Conservation (phyloP, 2,113 vertebrate genomes). For the Campylomormyrus tamandua region DNA sequence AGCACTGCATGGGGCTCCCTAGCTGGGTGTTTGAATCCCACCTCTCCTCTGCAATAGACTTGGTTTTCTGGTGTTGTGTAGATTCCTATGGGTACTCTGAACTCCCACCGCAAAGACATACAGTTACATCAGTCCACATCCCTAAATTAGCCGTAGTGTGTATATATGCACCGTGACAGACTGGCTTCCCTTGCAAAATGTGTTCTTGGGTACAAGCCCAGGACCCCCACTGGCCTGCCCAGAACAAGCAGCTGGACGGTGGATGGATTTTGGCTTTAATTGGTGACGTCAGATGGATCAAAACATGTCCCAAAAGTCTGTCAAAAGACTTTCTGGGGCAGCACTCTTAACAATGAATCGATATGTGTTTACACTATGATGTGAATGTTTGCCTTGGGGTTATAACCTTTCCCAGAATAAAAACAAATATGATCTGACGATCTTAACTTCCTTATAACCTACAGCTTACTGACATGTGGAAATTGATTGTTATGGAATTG, state of each 20-base stretch:
- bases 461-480: neutral
- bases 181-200: neutral
- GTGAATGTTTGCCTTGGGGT: neutral
- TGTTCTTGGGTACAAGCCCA: neutral
- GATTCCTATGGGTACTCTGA: neutral
- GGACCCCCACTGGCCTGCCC: neutral
- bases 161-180: neutral
- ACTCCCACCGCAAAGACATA: neutral
- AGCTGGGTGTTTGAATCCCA: neutral
- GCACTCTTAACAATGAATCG: neutral
- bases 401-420: neutral
- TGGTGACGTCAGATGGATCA: neutral
- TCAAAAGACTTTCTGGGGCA: neutral
- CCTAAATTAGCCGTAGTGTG: neutral
- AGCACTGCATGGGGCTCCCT: neutral
- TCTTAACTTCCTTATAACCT: neutral
- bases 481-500: neutral
- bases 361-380: neutral
- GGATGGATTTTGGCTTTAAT: neutral
- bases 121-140: neutral
- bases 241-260: neutral
- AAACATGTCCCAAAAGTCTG: neutral
- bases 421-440: neutral
- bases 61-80: neutral
- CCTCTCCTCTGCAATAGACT: neutral